phyloP scores from a whole-genome alignment of 2,797 vertebrate genomes.

The Mus caroli region DNA sequence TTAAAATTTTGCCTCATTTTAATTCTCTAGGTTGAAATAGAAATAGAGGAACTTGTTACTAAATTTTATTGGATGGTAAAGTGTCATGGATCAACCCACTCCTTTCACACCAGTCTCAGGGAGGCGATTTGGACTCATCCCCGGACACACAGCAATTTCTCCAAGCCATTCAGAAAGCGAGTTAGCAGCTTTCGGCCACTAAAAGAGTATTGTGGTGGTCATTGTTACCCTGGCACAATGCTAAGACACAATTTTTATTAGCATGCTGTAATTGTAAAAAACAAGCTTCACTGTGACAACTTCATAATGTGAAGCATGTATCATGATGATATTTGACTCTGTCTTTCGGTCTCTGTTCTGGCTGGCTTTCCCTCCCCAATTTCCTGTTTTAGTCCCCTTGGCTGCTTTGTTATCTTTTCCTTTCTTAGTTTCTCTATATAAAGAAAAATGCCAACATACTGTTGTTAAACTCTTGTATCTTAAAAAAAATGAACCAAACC shows the following conservation, averaged over 20 bases:
- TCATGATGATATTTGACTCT: too few species aligned
- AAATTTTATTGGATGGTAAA: neutral
- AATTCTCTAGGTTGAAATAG: conserved; percentile 39
- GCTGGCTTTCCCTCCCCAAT: neutral
- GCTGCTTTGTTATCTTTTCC: neutral
- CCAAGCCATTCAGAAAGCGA: neutral
- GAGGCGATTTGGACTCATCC: neutral
- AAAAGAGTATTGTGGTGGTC: neutral
- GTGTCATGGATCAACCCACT: neutral
- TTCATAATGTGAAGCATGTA: neutral
- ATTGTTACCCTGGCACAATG: neutral
- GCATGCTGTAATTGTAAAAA: neutral
- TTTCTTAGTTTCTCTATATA: neutral
- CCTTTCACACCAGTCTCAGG: neutral
- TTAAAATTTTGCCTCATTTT: neutral
- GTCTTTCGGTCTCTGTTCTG: neutral
- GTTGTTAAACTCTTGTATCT: conserved; percentile 2
- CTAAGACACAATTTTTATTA: neutral
- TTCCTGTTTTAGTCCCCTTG: neutral
- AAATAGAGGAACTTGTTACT: neutral
- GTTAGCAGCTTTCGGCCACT: neutral
- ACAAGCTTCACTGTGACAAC: too few species aligned
- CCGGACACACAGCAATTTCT: neutral
- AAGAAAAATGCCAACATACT: neutral
- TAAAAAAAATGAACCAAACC: conserved; percentile 4